Conservation (phyloP, 2,113 vertebrate genomes). For the Diglossa brunneiventris region DNA sequence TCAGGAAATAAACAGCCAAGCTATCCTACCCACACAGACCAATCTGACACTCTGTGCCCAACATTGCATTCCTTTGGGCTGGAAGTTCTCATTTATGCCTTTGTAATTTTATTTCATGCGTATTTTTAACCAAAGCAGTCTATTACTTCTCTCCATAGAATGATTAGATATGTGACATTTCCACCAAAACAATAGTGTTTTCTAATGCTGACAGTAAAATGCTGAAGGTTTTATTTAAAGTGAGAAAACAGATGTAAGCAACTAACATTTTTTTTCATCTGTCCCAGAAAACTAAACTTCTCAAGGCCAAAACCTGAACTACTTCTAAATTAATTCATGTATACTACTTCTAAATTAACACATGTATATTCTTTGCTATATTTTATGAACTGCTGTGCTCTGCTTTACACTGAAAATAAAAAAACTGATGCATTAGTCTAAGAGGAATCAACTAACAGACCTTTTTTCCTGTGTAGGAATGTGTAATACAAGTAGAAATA, state of each 20-base stretch:
- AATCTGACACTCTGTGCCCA: neutral
- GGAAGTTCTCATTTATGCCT: neutral
- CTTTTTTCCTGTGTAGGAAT: neutral
- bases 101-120: neutral
- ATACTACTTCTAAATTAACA: neutral
- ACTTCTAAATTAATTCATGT: neutral
- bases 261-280: neutral
- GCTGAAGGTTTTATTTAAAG: neutral
- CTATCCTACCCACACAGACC: neutral
- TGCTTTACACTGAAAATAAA: neutral
- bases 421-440: neutral
- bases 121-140: neutral
- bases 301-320: neutral
- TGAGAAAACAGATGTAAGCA: neutral
- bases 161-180: constrained; percentile 7
- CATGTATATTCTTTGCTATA: neutral
- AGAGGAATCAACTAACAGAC: neutral
- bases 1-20: neutral
- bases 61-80: neutral
- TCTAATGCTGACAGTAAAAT: neutral
- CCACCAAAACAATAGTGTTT: constrained; percentile 21
- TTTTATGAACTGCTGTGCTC: neutral
- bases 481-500: neutral
- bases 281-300: neutral
- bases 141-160: neutral